These are phyloP conservation scores for Phrixothrix hirtus DNA, from an alignment of 2,888 invertebrate species.

Conservation along the genomic window DNA sequence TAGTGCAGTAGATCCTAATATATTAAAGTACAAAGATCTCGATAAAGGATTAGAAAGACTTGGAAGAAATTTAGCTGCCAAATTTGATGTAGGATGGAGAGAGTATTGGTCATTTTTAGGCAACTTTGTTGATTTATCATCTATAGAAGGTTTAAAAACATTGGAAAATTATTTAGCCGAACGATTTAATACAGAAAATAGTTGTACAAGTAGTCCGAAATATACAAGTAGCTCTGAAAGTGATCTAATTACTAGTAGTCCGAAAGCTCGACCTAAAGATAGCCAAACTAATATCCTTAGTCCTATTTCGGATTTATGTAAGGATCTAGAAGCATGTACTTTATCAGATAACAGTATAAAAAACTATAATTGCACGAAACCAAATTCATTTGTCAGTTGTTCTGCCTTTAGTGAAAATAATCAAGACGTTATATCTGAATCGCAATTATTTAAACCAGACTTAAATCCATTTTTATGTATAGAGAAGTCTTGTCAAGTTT, in stretches of 20 bases:
- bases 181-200: conserved; percentile 31
- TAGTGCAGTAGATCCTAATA: conserved; percentile 16
- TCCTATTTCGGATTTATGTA: conserved; percentile 65
- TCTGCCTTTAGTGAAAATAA: background rate
- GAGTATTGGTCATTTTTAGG: conserved; percentile 94
- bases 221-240: conserved; percentile 11
- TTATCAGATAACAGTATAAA: conserved; percentile 55
- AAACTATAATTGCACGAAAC: conserved; percentile 15
- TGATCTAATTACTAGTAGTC: conserved; percentile 3
- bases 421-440: conserved; percentile 10
- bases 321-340: conserved; percentile 62
- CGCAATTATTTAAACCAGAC: conserved; percentile 34
- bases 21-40: conserved; percentile 63
- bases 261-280: conserved; percentile 5
- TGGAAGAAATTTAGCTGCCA: conserved; percentile 73
- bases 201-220: conserved; percentile 5
- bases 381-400: conserved; percentile 15
- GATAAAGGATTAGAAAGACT: conserved; percentile 88
- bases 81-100: conserved; percentile 78
- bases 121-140: conserved; percentile 76
- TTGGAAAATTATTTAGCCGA: conserved; percentile 74
- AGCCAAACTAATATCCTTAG: conserved; percentile 52
- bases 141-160: conserved; percentile 70
- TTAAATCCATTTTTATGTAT: conserved; percentile 60
- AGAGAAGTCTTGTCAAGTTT: conserved; percentile 67